Conservation (phyloP, 1,140 invertebrate genomes). For the Apis dorsata region DNA sequence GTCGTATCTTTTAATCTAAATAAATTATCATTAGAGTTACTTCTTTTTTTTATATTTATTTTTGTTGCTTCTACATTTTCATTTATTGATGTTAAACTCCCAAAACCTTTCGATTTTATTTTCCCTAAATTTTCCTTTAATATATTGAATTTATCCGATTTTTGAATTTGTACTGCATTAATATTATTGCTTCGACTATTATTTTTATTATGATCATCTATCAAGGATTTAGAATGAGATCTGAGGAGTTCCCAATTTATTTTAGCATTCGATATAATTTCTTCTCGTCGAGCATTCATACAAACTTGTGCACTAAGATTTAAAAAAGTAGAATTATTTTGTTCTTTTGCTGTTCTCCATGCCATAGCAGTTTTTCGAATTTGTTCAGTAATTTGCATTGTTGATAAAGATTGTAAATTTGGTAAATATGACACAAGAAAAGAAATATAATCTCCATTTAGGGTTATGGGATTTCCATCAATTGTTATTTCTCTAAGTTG, state of each 20-base stretch:
- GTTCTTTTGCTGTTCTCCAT: conserved; percentile 88
- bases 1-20: conserved; percentile 61
- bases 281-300: conserved; percentile 85
- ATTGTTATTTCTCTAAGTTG: conserved; percentile 90
- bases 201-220: conserved; percentile 44
- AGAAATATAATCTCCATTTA: conserved; percentile 87
- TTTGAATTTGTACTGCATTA: conserved; percentile 64
- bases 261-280: conserved; percentile 89
- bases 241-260: conserved; percentile 90
- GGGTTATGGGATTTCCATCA: conserved; percentile 91
- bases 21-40: conserved; percentile 72
- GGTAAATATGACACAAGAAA: conserved; percentile 90
- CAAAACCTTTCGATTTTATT: conserved; percentile 67
- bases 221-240: conserved; percentile 82
- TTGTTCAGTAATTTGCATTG: conserved; percentile 89
- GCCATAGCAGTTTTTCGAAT: conserved; percentile 86
- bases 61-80: conserved; percentile 73
- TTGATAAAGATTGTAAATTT: conserved; percentile 85
- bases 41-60: conserved; percentile 71
- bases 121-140: conserved; percentile 65
- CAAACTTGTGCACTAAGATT: conserved; percentile 85
- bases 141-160: conserved; percentile 70
- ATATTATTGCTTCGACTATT: conserved; percentile 57
- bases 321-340: conserved; percentile 84
- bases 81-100: conserved; percentile 74